Conservation (phyloP, 2,888 invertebrate species). For the Zygaena filipendulae region DNA sequence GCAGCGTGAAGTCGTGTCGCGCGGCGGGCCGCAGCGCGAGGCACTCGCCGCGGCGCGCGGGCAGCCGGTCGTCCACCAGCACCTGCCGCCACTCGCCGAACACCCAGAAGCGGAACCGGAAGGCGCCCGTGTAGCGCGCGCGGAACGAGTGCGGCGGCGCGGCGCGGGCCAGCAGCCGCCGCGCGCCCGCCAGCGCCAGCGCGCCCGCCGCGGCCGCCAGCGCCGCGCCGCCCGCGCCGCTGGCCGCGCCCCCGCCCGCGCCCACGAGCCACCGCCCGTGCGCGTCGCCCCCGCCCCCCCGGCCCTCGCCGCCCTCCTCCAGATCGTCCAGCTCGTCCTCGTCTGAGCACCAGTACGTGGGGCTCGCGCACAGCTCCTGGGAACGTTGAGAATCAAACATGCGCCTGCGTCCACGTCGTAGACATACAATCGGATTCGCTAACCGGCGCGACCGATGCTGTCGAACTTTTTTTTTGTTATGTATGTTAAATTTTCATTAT, state of each 20-base stretch:
- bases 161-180: constrained; percentile 73
- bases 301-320: constrained; percentile 12
- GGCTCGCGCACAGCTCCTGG: constrained; percentile 76
- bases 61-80: constrained; percentile 79
- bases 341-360: constrained; percentile 64
- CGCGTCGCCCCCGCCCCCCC: constrained; percentile 15
- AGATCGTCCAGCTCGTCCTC: constrained; percentile 22
- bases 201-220: constrained; percentile 73
- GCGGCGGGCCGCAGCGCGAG: constrained; percentile 66
- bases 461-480: too few species aligned
- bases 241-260: constrained; percentile 14
- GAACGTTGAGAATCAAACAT: too few species aligned
- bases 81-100: constrained; percentile 83
- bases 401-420: too few species aligned
- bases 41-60: constrained; percentile 73
- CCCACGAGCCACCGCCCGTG: constrained; percentile 19
- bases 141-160: constrained; percentile 76
- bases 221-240: constrained; percentile 50
- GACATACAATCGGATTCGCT: not conserved
- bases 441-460: not conserved
- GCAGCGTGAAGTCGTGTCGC: constrained; percentile 77
- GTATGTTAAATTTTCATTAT: too few species aligned
- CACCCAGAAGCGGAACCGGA: constrained; percentile 83
- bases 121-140: constrained; percentile 71
- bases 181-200: constrained; percentile 74